Evolutionary conservation across 2,797 vertebrate genomes (phyloP).

Genomic region (Astyanax mexicanus): DNA sequence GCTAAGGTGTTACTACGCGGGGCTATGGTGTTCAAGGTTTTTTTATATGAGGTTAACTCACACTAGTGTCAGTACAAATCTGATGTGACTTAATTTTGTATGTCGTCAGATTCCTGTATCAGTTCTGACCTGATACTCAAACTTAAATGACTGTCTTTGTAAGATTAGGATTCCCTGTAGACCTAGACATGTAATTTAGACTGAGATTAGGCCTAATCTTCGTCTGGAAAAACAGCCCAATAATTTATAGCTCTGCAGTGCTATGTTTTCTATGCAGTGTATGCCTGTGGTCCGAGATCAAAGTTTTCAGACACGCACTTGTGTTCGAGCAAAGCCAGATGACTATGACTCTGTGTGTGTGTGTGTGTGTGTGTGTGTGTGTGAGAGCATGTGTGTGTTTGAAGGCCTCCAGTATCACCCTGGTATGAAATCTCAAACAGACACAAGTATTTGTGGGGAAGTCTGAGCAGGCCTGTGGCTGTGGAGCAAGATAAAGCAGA

Average conservation of each 20-base stretch:
- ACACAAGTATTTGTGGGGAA: conserved; percentile 28
- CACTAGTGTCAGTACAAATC: too few species aligned
- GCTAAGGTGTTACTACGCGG: too few species aligned
- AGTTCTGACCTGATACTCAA: not conserved
- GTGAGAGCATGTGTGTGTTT: too few species aligned
- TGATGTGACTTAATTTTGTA: too few species aligned
- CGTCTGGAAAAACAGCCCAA: conserved; percentile 21
- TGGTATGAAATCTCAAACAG: conserved; percentile 47
- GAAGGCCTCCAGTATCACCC: conserved; percentile 30
- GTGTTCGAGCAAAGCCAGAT: conserved; percentile 20
- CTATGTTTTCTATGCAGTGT: not conserved
- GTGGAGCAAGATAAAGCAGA: not conserved
- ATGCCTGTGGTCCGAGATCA: conserved; percentile 28
- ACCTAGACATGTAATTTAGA: conserved; percentile 33
- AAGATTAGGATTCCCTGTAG: not conserved
- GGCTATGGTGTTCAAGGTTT: too few species aligned
- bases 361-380: too few species aligned
- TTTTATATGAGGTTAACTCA: too few species aligned
- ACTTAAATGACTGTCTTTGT: not conserved
- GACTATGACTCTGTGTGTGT: not conserved
- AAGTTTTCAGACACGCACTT: conserved; percentile 3
- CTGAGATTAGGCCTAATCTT: conserved; percentile 26
- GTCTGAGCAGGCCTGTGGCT: not conserved
- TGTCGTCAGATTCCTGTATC: too few species aligned
- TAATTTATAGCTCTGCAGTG: conserved; percentile 25